Evolutionary conservation across 2,888 invertebrate species (phyloP), one percentile per base, ranked within the genome.

Genomic region (Colletes collaris): DNA sequence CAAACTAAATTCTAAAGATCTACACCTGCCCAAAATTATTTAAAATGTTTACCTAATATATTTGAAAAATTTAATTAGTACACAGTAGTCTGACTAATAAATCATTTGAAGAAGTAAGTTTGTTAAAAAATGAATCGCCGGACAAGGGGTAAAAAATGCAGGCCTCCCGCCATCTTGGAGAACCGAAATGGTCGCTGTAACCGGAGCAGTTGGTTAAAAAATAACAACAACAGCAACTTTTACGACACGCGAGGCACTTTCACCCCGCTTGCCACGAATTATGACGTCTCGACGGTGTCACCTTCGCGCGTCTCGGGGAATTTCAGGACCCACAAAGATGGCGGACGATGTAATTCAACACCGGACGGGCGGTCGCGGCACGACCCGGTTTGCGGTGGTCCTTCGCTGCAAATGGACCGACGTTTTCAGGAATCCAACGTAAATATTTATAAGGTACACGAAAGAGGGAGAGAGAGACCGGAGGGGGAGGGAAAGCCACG

Each of bases 371-470:
- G 74, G 76, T 44, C 40, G 49, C n/a, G 44, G 62, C 55, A 35
- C 58, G 46, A 70, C 62, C 79, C 79, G 79, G 77, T 85, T 85
- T 79, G 84, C 82, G 82, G 82, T 79, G 83, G 86, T 87, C 84
- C 81, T 63, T 76, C 77, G 78, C 79, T 82, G 83, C 85, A 78
- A 86, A 81, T 82, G 80, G 87, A 64, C 82, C 71, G 82, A 75
- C 81, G 74, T 85, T 87, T 88, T 88, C 82, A 79, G 76, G 83
- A 83, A 85, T 87, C 76, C 82, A 16, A 49, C 72, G 80, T 86
- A 87, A 89, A 89, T 88, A 88, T 89, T 88, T 89, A 86, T 86
- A 87, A 87, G 87, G 71, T 77, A 46, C 40, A 66, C 11, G 59
- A 46, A 35, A 11, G 11, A 19, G 46, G 0, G 53, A n/a, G 40